Evolutionary conservation across 2,797 vertebrate genomes (phyloP).

Genomic region (Sebastes dallii): DNA sequence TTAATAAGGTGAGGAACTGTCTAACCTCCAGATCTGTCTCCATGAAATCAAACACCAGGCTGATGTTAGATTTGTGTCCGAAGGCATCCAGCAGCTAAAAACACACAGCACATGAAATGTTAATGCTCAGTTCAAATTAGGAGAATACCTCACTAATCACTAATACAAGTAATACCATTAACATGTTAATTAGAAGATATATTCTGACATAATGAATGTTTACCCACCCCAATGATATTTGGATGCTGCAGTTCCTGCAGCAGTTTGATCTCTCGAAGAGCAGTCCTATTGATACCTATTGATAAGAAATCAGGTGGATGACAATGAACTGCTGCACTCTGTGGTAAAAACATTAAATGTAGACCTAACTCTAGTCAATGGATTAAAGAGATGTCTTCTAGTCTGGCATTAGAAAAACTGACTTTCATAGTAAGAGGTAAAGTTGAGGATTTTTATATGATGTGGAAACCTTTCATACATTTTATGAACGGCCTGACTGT

Average conservation of each 20-base stretch:
- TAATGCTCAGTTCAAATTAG: background rate
- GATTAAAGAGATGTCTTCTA: too few species aligned
- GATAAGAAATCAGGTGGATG: background rate
- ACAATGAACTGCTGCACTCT: background rate
- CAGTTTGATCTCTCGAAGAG: constrained; percentile 95
- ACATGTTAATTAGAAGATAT: background rate
- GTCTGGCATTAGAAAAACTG: too few species aligned
- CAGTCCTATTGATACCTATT: constrained; percentile 96
- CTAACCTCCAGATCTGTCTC: constrained; percentile 97
- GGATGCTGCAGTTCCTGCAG: constrained; percentile 95
- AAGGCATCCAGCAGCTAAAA: constrained; percentile 95
- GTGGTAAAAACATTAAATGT: background rate
- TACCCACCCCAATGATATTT: constrained; percentile 94
- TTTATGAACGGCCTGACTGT: too few species aligned
- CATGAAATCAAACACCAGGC: constrained; percentile 99
- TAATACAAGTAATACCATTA: background rate
- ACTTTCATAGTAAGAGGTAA: too few species aligned
- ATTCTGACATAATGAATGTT: background rate
- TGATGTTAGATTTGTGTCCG: constrained; percentile 98
- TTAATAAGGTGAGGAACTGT: background rate
- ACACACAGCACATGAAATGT: constrained; percentile 22
- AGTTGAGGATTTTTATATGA: too few species aligned
- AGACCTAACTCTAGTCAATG: too few species aligned
- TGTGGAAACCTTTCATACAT: too few species aligned
- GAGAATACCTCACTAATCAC: background rate